These are phyloP conservation scores for Aphrophora alni DNA, from an alignment of 2,888 invertebrate species.

Conservation along the genomic window DNA sequence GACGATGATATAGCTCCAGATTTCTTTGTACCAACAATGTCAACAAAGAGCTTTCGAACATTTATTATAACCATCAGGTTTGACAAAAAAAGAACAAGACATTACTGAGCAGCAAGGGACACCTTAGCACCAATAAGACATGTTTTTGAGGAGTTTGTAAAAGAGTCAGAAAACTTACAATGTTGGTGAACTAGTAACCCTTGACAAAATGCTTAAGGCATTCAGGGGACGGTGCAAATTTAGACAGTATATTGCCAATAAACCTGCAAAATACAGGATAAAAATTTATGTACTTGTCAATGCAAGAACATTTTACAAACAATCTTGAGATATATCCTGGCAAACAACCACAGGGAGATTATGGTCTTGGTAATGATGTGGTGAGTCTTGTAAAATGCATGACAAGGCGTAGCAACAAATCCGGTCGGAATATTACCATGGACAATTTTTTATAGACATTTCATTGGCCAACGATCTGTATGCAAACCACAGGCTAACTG, in stretches of 20 bases:
- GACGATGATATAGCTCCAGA: too few species aligned
- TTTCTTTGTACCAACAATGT: background rate
- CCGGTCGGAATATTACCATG: constrained; percentile 15
- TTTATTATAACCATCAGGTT: background rate
- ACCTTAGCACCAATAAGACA: constrained; percentile 43
- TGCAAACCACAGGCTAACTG: background rate
- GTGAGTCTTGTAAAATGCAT: constrained; percentile 42
- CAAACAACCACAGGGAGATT: constrained; percentile 42
- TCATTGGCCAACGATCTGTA: background rate
- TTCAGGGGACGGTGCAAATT: constrained; percentile 43
- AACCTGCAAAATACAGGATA: constrained; percentile 52
- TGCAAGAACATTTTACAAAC: constrained; percentile 40
- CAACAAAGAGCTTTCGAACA: background rate
- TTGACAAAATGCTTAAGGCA: constrained; percentile 50
- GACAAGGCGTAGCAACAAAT: constrained; percentile 29
- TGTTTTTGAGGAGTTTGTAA: constrained; percentile 51
- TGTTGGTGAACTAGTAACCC: constrained; percentile 41
- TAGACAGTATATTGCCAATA: constrained; percentile 51
- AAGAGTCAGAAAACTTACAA: constrained; percentile 49
- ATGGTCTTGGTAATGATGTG: constrained; percentile 32
- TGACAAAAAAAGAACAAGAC: constrained; percentile 6
- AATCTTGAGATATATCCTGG: constrained; percentile 44
- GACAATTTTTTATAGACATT: constrained; percentile 21
- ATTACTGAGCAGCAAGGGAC: constrained; percentile 46
- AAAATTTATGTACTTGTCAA: constrained; percentile 51